A percentile compares a stretch with the other conserved stretches of the same genome.
Evolutionary conservation across 2,888 invertebrate genomes (phyloP).

Genomic region (Watsonalla binaria): DNA sequence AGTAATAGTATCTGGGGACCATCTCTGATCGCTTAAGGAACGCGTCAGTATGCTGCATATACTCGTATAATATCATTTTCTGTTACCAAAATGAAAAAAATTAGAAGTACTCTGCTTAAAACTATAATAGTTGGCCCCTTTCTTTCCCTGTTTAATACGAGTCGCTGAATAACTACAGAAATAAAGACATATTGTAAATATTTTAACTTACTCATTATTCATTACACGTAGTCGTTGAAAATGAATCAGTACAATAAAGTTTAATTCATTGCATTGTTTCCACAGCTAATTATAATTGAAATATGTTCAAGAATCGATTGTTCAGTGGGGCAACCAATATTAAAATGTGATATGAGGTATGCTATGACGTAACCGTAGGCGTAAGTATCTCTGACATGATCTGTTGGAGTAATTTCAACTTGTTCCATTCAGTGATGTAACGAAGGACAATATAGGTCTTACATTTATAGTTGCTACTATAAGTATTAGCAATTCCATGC

Average conservation of each 20-base stretch:
- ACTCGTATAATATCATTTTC: too few relatives aligned
- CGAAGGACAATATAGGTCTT: background rate
- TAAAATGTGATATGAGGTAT: conserved; percentile 19
- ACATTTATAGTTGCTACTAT: background rate
- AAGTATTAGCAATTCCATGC: too few relatives aligned
- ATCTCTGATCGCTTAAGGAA: too few relatives aligned
- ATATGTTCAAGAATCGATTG: conserved; percentile 18
- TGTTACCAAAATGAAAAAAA: too few relatives aligned
- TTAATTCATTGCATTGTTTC: conserved; percentile 34
- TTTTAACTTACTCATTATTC: background rate
- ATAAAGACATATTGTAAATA: background rate
- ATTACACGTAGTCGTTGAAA: conserved; percentile 4
- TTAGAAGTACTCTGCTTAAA: too few relatives aligned
- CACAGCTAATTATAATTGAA: conserved; percentile 20
- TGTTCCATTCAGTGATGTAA: background rate
- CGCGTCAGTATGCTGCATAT: too few relatives aligned
- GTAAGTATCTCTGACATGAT: background rate
- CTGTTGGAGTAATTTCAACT: background rate
- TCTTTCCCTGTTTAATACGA: background rate
- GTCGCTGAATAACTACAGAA: background rate
- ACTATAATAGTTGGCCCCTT: too few relatives aligned
- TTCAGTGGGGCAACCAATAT: conserved; percentile 28
- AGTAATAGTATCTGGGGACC: background rate
- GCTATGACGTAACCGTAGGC: conserved; percentile 19
- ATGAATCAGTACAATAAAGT: conserved; percentile 25